phyloP scores from a whole-genome alignment of 2,797 vertebrate species.

The Cryptoblepharus egeriae region DNA sequence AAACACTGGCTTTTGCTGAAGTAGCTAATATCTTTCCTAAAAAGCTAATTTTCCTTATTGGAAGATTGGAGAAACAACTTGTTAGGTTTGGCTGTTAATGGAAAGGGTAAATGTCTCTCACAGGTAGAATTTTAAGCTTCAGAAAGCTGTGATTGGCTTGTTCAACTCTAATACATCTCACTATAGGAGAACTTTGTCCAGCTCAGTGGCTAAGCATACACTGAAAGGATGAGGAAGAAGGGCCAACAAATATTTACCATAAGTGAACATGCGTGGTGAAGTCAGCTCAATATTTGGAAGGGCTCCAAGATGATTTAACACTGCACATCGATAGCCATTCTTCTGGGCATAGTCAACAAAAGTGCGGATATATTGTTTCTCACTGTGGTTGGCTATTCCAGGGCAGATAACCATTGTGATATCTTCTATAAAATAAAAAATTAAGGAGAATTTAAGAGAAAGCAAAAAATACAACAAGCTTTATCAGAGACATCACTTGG shows the following conservation, averaged over 20 bases:
- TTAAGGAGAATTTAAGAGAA: conserved; percentile 8
- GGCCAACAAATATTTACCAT: conserved; percentile 79
- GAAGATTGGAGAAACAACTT: neutral
- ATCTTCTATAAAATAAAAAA: conserved; percentile 80
- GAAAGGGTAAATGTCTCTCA: neutral
- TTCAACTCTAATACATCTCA: neutral
- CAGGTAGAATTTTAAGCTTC: neutral
- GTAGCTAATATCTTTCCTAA: too few relatives aligned
- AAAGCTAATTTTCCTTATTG: too few relatives aligned
- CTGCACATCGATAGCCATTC: conserved; percentile 94
- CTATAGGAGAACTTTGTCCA: neutral
- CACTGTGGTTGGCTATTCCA: conserved; percentile 98
- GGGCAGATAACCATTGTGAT: conserved; percentile 99
- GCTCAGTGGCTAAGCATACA: too few relatives aligned
- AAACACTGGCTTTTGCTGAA: neutral
- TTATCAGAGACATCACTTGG: neutral
- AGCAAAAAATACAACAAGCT: neutral
- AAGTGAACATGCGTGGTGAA: conserved; percentile 98
- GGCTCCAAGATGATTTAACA: conserved; percentile 96
- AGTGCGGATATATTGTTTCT: conserved; percentile 98
- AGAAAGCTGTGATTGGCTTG: too few relatives aligned
- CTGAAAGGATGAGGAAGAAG: neutral
- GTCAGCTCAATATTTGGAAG: conserved; percentile 96
- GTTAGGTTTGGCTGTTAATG: neutral
- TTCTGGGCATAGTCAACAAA: conserved; percentile 97